Percentiles rank a stretch among this genome's conserved stretches.
Evolutionary conservation across 2,888 invertebrate species (phyloP).

Genomic region (Eupithecia centaureata): DNA sequence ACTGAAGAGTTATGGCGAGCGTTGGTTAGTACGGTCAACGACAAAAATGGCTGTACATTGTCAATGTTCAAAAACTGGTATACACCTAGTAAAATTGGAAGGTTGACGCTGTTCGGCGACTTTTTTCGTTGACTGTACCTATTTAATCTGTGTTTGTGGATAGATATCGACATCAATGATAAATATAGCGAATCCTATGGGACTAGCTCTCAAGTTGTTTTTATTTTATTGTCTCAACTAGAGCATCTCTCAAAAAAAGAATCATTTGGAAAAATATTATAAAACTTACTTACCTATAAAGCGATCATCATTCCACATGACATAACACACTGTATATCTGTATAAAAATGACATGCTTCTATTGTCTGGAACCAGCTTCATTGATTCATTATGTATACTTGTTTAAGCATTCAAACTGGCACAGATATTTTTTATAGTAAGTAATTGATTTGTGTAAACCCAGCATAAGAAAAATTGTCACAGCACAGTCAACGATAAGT

Average conservation of each 20-base stretch:
- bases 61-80: background rate
- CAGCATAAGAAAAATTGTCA: background rate
- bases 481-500: slow-evolving; percentile 1
- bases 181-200: background rate
- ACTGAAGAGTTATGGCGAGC: too few species aligned
- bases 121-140: slow-evolving; percentile 1
- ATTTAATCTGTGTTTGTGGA: too few species aligned
- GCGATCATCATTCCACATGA: background rate
- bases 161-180: background rate
- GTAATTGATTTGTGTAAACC: background rate
- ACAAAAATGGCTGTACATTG: slow-evolving; percentile 4
- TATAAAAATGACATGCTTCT: background rate
- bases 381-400: background rate
- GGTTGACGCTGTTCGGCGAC: background rate
- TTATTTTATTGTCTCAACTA: too few species aligned
- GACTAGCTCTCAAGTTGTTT: too few species aligned
- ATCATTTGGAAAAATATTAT: background rate
- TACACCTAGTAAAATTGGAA: background rate
- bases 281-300: slow-evolving; percentile 1
- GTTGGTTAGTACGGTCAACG: slow-evolving; percentile 3
- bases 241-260: background rate
- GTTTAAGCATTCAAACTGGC: background rate
- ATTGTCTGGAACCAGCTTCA: background rate
- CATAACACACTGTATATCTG: background rate
- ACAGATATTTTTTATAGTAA: background rate